These are phyloP conservation scores for Gymnocephalus cernua DNA, from an alignment of 2,113 vertebrate species.

Conservation along the genomic window DNA sequence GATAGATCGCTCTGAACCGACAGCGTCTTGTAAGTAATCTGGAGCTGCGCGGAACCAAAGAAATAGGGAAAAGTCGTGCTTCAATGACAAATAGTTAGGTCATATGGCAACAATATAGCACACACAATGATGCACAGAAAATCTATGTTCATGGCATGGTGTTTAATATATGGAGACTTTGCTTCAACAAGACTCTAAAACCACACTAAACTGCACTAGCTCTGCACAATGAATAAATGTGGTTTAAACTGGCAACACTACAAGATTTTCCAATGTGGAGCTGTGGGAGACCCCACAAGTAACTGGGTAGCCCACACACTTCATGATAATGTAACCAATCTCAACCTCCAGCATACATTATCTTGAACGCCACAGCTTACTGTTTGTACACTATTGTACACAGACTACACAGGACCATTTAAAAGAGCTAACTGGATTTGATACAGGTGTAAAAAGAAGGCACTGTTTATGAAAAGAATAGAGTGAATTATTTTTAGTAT, in stretches of 20 bases:
- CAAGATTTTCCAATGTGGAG: slow-evolving; percentile 25
- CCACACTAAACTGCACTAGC: slow-evolving; percentile 23
- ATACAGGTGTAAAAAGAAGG: slow-evolving; percentile 1
- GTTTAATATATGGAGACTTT: slow-evolving; percentile 31
- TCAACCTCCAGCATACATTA: slow-evolving; percentile 13
- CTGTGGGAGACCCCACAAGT: slow-evolving; percentile 50
- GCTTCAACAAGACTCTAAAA: slow-evolving; percentile 24
- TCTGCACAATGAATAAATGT: slow-evolving; percentile 28
- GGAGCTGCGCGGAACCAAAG: slow-evolving; percentile 27
- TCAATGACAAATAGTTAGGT: slow-evolving; percentile 46
- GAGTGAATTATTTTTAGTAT: not conserved
- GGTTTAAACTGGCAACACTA: slow-evolving; percentile 32
- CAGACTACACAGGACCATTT: not conserved
- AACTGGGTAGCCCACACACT: slow-evolving; percentile 27
- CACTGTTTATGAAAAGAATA: not conserved
- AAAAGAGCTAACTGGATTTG: not conserved
- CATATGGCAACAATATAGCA: slow-evolving; percentile 55
- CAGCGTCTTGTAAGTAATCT: slow-evolving; percentile 29
- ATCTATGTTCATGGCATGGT: not conserved
- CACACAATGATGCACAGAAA: slow-evolving; percentile 20
- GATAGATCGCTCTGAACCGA: slow-evolving; percentile 49
- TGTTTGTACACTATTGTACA: not conserved
- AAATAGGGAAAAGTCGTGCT: slow-evolving; percentile 10
- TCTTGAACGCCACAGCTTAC: not conserved
- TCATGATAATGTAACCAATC: slow-evolving; percentile 2